Conservation (phyloP, 2,113 vertebrate genomes). For the Gymnarchus niloticus region DNA sequence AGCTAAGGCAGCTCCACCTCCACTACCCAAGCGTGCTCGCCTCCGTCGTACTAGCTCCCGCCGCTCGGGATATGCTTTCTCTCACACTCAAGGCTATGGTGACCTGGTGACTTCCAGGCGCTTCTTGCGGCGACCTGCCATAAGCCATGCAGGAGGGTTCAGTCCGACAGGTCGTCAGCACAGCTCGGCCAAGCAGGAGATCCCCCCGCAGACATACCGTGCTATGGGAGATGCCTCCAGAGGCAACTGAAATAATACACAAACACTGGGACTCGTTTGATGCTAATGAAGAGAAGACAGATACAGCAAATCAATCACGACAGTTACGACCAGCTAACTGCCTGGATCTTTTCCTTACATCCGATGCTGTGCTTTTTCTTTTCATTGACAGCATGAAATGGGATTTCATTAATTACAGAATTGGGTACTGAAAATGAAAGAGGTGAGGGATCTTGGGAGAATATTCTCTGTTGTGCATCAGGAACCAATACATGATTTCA, state of each 20-base stretch:
- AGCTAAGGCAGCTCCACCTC: constrained; percentile 54
- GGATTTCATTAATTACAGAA: neutral
- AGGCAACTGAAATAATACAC: neutral
- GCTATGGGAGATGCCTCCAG: constrained; percentile 41
- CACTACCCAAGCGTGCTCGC: constrained; percentile 39
- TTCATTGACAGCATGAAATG: neutral
- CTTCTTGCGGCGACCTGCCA: constrained; percentile 50
- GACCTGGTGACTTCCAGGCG: constrained; percentile 79
- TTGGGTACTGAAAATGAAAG: neutral
- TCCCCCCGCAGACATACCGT: constrained; percentile 52
- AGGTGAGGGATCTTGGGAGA: neutral
- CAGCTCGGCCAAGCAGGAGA: constrained; percentile 46
- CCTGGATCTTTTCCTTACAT: no score
- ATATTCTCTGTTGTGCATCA: neutral
- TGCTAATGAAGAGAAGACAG: neutral
- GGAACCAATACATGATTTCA: neutral
- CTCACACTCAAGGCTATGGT: constrained; percentile 85
- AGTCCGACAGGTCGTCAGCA: neutral
- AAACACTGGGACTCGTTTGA: neutral
- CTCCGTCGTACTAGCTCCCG: constrained; percentile 60
- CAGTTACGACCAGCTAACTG: no score
- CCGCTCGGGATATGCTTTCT: constrained; percentile 89
- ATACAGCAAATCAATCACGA: no score
- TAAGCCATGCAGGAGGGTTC: constrained; percentile 40
- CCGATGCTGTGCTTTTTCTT: no score